phyloP scores from a whole-genome alignment of 2,797 vertebrate species.

The Phyllotis vaccarum region DNA sequence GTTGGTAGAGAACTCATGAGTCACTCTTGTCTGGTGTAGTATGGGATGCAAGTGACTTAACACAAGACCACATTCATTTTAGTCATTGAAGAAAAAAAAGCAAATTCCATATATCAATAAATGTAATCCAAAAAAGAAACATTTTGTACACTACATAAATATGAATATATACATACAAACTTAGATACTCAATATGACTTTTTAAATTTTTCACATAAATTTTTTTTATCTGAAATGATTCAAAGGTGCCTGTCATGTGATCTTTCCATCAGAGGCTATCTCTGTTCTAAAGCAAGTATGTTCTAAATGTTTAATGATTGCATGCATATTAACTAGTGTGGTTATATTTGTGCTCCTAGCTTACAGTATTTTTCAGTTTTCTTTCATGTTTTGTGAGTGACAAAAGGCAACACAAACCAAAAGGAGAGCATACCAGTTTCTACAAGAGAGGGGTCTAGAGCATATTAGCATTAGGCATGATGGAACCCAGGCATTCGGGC shows the following conservation, averaged over 20 bases:
- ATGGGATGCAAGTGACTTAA: not conserved
- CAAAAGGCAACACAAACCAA: not conserved
- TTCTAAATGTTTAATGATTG: not conserved
- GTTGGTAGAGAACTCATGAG: not conserved
- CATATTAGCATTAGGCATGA: rapidly evolving
- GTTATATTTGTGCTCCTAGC: not conserved
- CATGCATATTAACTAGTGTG: not conserved
- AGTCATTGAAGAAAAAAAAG: not conserved
- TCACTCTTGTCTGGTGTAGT: not conserved
- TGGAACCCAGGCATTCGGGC: too few species aligned
- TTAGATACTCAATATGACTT: not conserved
- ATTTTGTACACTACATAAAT: not conserved
- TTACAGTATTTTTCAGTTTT: not conserved
- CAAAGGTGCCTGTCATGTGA: not conserved
- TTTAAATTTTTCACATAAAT: not conserved
- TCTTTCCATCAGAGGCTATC: not conserved
- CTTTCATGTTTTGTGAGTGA: not conserved
- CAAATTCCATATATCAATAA: not conserved
- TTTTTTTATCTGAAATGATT: not conserved
- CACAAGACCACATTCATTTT: not conserved
- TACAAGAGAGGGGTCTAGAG: not conserved
- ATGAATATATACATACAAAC: not conserved
- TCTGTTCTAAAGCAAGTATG: not conserved
- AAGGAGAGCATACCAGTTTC: not conserved
- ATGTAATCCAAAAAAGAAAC: not conserved